Evolutionary conservation across 1,140 invertebrate species (phyloP), one percentile per base, ranked within the genome.

Genomic region (Fopius arisanus): DNA sequence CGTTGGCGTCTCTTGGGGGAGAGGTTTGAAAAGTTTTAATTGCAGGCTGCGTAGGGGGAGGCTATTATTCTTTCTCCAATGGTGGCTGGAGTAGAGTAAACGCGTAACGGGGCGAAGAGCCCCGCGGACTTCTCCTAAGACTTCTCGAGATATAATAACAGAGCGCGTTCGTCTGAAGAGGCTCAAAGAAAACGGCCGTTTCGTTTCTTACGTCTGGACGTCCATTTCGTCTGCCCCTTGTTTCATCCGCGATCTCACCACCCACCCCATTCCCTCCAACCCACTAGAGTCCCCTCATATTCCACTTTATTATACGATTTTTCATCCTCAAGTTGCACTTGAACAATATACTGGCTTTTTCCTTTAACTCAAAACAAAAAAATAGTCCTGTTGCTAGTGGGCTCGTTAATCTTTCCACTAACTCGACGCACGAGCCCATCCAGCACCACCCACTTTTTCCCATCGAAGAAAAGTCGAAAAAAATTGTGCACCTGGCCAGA

Each of bases 41-140:
- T 88, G 86, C 83, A 86, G 85, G 62, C 81, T 80, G 78, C 75
- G 77, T 79, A 76, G 68, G 78, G 79, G 79, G 79, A 84, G 82
- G 82, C 83, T 84, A 86, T 87, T 85, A 86, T 86, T 87, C 84
- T 86, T 86, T 83, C 78, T 78, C 76, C 77, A 78, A 74, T 75
- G 77, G 72, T 48, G 51, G 40, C 72, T 40, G 41, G 62, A 31
- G 21, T 48, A 23, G 63, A 72, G 78, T 76, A 81, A n/a, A 77
- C 69, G 70, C 68, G 75, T 76, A 67, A 74, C 69, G 54, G 75
- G 40, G 23, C 16, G 67, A 63, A n/a, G 59, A 67, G 59, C 43
- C 70, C 23, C 67, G 29, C 70, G 37, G 66, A 67, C 70, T 72
- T 51, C 67, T 71, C 63, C 71, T 72, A 59, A 74, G 59, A 37